Evolutionary conservation across 2,797 vertebrate genomes (phyloP).

Genomic region (Neosalanx taihuensis): DNA sequence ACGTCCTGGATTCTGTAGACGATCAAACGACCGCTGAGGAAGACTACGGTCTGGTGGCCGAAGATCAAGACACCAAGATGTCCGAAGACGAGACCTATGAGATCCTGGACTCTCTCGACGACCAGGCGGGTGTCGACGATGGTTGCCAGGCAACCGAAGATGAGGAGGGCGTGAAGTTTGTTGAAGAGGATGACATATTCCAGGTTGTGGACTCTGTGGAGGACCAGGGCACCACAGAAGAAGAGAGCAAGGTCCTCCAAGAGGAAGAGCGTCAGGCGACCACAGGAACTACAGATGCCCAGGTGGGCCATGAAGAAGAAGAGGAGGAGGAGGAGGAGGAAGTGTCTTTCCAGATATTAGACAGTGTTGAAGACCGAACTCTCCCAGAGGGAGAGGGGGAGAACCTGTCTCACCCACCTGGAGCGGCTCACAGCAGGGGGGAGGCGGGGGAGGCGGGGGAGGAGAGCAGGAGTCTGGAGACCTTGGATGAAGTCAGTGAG

Average conservation of each 20-base stretch:
- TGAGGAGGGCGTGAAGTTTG: not conserved
- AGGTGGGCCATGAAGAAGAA: constrained; percentile 4
- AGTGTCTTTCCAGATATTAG: constrained; percentile 31
- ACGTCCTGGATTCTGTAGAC: constrained; percentile 8
- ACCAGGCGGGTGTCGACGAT: constrained; percentile 8
- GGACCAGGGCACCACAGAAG: constrained; percentile 24
- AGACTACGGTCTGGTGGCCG: not conserved
- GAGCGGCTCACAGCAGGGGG: not conserved
- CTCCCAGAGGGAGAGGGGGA: not conserved
- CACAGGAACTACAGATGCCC: not conserved
- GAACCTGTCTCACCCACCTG: too few species aligned
- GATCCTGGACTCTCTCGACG: not conserved
- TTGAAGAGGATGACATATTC: constrained; percentile 22
- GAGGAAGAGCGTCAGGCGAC: not conserved
- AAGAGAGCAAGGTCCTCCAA: not conserved
- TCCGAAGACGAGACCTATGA: not conserved
- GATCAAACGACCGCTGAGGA: not conserved
- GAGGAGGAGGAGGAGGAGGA: constrained; percentile 27
- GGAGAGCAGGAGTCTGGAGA: constrained; percentile 50
- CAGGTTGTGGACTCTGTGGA: constrained; percentile 48
- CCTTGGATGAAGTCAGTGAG: constrained; percentile 78
- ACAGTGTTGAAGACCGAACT: not conserved
- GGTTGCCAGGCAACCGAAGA: not conserved
- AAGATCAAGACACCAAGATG: constrained; percentile 8
- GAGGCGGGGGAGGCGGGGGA: not conserved